These are phyloP conservation scores for Euphonia xanthogaster DNA, from an alignment of 2,797 vertebrate species.

Conservation along the genomic window DNA sequence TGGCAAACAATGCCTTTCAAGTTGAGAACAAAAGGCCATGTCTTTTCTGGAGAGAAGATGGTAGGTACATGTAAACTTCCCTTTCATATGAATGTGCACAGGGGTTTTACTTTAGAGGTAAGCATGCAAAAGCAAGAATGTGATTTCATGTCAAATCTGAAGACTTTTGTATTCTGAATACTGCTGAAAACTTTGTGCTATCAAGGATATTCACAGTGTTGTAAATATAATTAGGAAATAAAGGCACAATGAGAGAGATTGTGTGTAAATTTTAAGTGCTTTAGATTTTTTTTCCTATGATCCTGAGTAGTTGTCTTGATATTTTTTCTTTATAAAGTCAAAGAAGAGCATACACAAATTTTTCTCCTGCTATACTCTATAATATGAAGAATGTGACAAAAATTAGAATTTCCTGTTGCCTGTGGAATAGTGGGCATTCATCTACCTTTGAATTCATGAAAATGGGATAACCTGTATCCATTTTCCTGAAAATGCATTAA, in stretches of 20 bases:
- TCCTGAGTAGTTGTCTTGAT: not conserved
- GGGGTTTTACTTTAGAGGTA: not conserved
- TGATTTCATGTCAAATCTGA: not conserved
- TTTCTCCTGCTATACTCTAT: not conserved
- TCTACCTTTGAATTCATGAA: not conserved
- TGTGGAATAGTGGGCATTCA: not conserved
- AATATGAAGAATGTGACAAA: not conserved
- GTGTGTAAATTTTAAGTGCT: not conserved
- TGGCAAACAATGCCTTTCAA: not conserved
- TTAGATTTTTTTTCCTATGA: not conserved
- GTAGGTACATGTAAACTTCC: not conserved
- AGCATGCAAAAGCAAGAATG: not conserved
- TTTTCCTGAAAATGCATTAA: conserved; percentile 8
- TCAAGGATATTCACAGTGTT: not conserved
- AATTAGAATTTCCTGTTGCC: not conserved
- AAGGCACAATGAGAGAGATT: not conserved
- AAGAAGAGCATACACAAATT: not conserved
- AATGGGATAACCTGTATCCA: not conserved
- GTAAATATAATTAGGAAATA: not conserved
- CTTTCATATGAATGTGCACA: not conserved
- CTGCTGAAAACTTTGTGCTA: not conserved
- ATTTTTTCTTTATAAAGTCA: not conserved
- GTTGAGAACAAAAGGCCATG: not conserved
- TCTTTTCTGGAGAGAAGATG: not conserved
- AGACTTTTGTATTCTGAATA: not conserved